Evolutionary conservation across 2,797 vertebrate species (phyloP).

Genomic region (Gadopsis bispinosus): DNA sequence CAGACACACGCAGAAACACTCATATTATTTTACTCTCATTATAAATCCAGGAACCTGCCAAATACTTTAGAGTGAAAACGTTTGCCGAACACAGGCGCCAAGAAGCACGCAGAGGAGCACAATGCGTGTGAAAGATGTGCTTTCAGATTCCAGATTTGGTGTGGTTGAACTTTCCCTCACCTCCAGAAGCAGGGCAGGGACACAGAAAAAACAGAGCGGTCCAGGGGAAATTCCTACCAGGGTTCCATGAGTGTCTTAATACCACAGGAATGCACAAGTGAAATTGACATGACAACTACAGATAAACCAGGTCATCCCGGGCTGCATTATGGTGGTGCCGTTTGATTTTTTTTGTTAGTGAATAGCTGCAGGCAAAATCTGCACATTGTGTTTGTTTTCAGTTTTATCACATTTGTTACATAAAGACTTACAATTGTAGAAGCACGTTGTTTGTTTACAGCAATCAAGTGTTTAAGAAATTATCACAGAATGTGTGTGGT

Average conservation of each 20-base stretch:
- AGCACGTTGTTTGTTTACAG: conserved; percentile 43
- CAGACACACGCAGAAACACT: conserved; percentile 5
- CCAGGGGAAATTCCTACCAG: conserved; percentile 78
- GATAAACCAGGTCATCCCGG: conserved; percentile 38
- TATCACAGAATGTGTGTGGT: conserved; percentile 54
- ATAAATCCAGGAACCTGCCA: conserved; percentile 8
- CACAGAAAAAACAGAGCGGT: conserved; percentile 58
- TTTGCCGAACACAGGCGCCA: not conserved
- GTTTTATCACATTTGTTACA: conserved; percentile 17
- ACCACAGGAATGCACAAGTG: conserved; percentile 75
- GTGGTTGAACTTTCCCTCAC: conserved; percentile 78
- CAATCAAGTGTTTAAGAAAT: conserved; percentile 1
- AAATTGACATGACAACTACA: conserved; percentile 67
- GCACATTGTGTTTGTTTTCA: conserved; percentile 11
- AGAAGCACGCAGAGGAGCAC: conserved; percentile 7
- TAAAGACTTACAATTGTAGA: conserved; percentile 21
- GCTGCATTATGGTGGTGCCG: conserved; percentile 13
- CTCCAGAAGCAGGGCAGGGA: conserved; percentile 69
- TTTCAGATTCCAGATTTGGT: conserved; percentile 70
- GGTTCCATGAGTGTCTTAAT: conserved; percentile 70
- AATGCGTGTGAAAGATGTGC: conserved; percentile 38
- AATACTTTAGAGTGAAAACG: not conserved
- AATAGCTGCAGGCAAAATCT: conserved; percentile 1
- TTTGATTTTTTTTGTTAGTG: conserved; percentile 42
- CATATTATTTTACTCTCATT: conserved; percentile 3